Conservation (phyloP, 1,140 invertebrate genomes). For the Drosophila sturtevanti region DNA sequence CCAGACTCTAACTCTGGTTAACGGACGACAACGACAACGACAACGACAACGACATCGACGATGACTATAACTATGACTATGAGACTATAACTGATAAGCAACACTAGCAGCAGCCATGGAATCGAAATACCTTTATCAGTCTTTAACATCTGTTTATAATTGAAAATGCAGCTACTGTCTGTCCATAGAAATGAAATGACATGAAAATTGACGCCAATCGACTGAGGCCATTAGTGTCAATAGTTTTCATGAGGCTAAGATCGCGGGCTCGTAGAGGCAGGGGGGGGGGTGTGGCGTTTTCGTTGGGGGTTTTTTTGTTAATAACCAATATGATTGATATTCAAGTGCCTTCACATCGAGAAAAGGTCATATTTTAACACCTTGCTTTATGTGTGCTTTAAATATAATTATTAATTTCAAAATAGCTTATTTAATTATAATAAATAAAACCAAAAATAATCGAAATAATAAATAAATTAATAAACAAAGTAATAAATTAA, state of each 20-base stretch:
- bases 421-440: no score
- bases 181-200: slow-evolving; percentile 52
- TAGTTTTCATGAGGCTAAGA: slow-evolving; percentile 38
- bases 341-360: slow-evolving; percentile 15
- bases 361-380: not conserved
- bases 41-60: slow-evolving; percentile 1
- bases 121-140: slow-evolving; percentile 49
- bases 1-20: slow-evolving; percentile 26
- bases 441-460: no score
- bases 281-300: no score
- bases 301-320: no score
- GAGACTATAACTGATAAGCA: no score
- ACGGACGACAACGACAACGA: slow-evolving; percentile 10
- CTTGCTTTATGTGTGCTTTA: not conserved
- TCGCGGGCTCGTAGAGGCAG: no score
- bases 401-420: no score
- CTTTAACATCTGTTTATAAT: slow-evolving; percentile 82
- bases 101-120: not conserved
- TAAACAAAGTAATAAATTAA: no score
- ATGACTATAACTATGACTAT: not conserved
- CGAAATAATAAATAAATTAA: no score
- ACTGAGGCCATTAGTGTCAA: slow-evolving; percentile 73
- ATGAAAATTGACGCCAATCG: slow-evolving; percentile 80
- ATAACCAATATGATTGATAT: slow-evolving; percentile 1
- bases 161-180: slow-evolving; percentile 82